phyloP scores from a whole-genome alignment of 2,888 invertebrate species.

The Hermaeophaga mercurialis region DNA sequence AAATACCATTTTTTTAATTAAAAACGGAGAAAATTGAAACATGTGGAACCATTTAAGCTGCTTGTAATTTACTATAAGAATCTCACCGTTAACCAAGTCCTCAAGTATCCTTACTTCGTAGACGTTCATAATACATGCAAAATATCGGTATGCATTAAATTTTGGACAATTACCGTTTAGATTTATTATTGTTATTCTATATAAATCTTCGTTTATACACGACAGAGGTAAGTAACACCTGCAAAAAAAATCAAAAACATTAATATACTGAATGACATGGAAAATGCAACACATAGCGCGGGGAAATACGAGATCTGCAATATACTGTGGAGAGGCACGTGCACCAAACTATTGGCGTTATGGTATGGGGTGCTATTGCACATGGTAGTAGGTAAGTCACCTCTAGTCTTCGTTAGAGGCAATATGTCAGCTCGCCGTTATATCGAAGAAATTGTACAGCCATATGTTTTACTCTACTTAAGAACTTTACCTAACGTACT shows the following conservation, averaged over 20 bases:
- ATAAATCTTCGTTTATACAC: neutral
- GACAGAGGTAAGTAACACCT: conserved; percentile 17
- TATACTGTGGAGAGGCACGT: too few species aligned
- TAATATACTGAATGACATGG: too few species aligned
- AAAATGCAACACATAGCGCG: too few species aligned
- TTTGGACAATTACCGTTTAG: neutral
- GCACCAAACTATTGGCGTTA: too few species aligned
- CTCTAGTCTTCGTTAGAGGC: too few species aligned
- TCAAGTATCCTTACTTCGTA: conserved; percentile 26
- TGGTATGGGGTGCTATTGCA: too few species aligned
- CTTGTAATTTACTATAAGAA: conserved; percentile 19
- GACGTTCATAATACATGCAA: conserved; percentile 18
- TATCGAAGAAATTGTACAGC: too few species aligned
- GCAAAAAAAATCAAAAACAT: neutral
- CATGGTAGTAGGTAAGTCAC: too few species aligned
- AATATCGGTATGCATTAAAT: conserved; percentile 9
- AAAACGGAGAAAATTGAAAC: conserved; percentile 19
- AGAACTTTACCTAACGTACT: too few species aligned
- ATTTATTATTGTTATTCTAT: conserved; percentile 13
- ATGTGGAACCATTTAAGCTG: conserved; percentile 16
- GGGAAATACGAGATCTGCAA: too few species aligned
- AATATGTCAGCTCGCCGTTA: too few species aligned
- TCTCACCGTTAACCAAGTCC: conserved; percentile 21
- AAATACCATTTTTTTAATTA: conserved; percentile 18
- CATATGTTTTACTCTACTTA: too few species aligned